These are phyloP conservation scores for Amphiprion clarkii DNA, from an alignment of 2,797 vertebrate species.

Conservation along the genomic window DNA sequence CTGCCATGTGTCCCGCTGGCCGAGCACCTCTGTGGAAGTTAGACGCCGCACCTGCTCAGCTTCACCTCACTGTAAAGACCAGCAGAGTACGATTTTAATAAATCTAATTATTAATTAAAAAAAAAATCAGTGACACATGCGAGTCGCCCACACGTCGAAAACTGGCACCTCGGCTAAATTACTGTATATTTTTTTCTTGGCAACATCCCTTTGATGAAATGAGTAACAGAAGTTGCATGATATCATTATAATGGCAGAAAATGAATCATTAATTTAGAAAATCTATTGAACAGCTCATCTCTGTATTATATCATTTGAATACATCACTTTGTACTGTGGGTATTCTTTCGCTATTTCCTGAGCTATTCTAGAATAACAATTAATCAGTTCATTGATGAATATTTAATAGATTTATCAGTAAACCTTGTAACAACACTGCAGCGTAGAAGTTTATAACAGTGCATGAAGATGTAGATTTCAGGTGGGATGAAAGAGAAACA, in stretches of 20 bases:
- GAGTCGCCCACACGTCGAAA: slow-evolving; percentile 53
- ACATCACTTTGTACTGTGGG: background rate
- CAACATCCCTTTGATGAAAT: slow-evolving; percentile 19
- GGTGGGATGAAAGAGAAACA: too few species aligned
- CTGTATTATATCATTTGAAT: background rate
- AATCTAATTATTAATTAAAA: slow-evolving; percentile 33
- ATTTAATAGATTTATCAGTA: background rate
- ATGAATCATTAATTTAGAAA: too few species aligned
- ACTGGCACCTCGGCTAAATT: slow-evolving; percentile 22
- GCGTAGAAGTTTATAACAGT: background rate
- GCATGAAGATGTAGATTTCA: too few species aligned
- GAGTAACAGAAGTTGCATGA: slow-evolving; percentile 5
- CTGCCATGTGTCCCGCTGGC: slow-evolving; percentile 87
- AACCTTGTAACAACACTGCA: background rate
- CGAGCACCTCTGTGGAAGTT: slow-evolving; percentile 64
- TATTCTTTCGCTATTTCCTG: background rate
- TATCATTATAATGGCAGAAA: background rate
- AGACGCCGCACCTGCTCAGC: slow-evolving; percentile 56
- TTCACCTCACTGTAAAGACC: slow-evolving; percentile 63
- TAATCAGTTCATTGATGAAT: background rate
- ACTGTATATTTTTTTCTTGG: slow-evolving; percentile 11
- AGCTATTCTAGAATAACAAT: background rate
- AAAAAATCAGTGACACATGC: slow-evolving; percentile 51
- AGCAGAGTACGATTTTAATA: slow-evolving; percentile 50
- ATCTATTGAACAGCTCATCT: background rate